These are phyloP conservation scores for Halcyon badia DNA, from an alignment of 2,797 vertebrate species.

Conservation along the genomic window DNA sequence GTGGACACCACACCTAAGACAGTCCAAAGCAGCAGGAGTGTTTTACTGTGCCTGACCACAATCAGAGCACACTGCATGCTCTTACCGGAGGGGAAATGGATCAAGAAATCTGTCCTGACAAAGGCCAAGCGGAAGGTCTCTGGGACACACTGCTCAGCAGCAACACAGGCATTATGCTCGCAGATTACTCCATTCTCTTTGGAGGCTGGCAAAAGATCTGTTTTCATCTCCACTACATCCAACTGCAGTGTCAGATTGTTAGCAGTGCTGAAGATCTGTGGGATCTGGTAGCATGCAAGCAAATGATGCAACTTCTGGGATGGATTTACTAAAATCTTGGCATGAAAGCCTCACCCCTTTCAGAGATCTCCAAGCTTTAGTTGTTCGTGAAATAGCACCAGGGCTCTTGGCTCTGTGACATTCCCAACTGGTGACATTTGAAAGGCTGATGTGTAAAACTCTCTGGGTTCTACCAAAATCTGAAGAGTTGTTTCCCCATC, in stretches of 20 bases:
- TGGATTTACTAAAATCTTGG: background rate
- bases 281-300: background rate
- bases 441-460: background rate
- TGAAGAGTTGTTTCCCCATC: slow-evolving; percentile 3
- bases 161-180: background rate
- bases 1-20: background rate
- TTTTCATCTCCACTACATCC: background rate
- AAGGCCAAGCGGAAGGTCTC: background rate
- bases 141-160: background rate
- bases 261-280: accelerated
- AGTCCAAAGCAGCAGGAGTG: background rate
- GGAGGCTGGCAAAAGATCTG: background rate
- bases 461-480: background rate
- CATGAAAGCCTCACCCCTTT: background rate
- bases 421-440: background rate
- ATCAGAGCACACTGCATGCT: background rate
- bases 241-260: background rate
- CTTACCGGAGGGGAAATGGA: accelerated
- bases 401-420: background rate
- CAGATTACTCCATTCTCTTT: background rate
- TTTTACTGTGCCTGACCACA: accelerated
- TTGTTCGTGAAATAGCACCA: background rate
- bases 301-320: background rate
- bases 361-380: accelerated
- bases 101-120: background rate